Conservation (phyloP, 2,797 vertebrate genomes). For the Oophaga sylvatica region DNA sequence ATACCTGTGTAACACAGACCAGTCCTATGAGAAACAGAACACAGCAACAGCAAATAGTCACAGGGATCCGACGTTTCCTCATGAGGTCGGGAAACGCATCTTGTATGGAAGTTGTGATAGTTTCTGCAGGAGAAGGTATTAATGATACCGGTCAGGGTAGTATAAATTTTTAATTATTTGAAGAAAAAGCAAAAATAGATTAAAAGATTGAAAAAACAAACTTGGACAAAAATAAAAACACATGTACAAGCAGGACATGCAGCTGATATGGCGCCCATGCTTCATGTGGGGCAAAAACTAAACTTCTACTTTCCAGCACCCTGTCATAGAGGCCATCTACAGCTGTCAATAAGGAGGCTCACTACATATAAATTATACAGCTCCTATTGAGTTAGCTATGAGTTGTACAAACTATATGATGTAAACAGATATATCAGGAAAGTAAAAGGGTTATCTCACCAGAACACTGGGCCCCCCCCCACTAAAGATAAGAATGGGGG, state of each 20-base stretch:
- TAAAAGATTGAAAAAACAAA: background rate
- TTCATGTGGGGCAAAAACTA: background rate
- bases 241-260: background rate
- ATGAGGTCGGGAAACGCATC: conserved; percentile 75
- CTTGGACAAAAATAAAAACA: background rate
- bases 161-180: background rate
- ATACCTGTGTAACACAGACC: conserved; percentile 78
- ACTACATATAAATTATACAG: background rate
- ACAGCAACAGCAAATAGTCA: conserved; percentile 68
- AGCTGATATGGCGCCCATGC: background rate
- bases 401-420: too few species aligned
- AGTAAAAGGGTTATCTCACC: too few species aligned
- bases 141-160: background rate
- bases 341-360: too few species aligned
- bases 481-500: too few species aligned
- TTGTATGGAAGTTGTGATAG: conserved; percentile 74
- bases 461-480: too few species aligned
- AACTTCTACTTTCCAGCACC: background rate
- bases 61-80: conserved; percentile 67
- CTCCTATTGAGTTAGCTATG: background rate
- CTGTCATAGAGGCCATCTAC: too few species aligned
- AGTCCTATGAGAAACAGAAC: conserved; percentile 77
- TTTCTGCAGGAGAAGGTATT: conserved; percentile 70
- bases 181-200: background rate
- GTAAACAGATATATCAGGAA: too few species aligned